A percentile compares a stretch with the other conserved stretches of the same genome.
Evolutionary conservation across 2,888 invertebrate genomes (phyloP).

Genomic region (Rhyacophila evoluta): DNA sequence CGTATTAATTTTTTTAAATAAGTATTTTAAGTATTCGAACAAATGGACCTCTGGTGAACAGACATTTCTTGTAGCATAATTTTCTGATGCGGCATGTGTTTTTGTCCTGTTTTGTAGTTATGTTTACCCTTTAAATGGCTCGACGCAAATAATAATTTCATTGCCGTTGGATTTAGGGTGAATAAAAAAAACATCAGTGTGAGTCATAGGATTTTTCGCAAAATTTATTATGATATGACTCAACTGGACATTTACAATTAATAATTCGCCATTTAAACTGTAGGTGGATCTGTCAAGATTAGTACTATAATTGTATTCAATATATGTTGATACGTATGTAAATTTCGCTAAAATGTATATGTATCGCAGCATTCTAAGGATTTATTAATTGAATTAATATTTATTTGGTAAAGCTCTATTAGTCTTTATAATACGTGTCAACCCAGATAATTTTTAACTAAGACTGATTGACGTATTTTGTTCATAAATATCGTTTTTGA

Average conservation of each 20-base stretch:
- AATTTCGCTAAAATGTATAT: no score
- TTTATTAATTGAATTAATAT: no score
- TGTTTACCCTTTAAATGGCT: slow-evolving; percentile 7
- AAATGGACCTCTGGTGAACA: background rate
- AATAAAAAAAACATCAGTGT: background rate
- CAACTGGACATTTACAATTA: background rate
- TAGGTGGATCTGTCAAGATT: no score
- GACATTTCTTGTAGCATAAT: background rate
- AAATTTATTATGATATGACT: slow-evolving; percentile 1
- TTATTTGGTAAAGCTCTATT: no score
- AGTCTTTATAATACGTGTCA: no score
- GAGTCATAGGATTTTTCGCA: background rate
- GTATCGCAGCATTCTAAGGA: no score
- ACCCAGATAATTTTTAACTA: no score
- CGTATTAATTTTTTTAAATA: background rate
- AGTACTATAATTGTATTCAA: no score
- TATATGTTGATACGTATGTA: no score
- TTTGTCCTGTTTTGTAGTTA: background rate
- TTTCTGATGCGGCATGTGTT: background rate
- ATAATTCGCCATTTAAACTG: no score
- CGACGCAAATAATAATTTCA: slow-evolving; percentile 8
- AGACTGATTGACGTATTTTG: no score
- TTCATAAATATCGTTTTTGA: no score
- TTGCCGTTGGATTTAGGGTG: background rate
- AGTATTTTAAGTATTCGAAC: background rate